Evolutionary conservation across 2,888 invertebrate species (phyloP), one percentile per base, ranked within the genome.

Genomic region (Horisme vitalbata): DNA sequence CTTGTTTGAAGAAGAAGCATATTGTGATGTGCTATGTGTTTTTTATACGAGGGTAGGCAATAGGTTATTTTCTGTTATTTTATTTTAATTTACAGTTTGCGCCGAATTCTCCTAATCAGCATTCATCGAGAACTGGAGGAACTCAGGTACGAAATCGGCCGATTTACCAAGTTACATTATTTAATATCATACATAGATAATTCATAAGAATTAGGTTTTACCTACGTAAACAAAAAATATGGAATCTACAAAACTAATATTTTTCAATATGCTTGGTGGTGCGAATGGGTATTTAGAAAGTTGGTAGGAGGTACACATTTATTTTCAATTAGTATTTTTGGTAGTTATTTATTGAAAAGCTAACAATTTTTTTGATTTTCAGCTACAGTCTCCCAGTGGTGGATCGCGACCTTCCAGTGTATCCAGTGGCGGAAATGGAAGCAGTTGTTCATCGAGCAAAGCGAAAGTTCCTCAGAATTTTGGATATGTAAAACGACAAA

Each of bases 401-500:
- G 72, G 79, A 13, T 82, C 88, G 4, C 77, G 88, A 0, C 88
- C 87, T 27, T 82, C 90, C 14, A 83, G 85, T 63, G 89, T 83
- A 8, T 81, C 90, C 4, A 85, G 85, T 35, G 91, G 91, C 49
- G 91, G 92, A 2, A 91, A 91, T 43, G 91, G 91, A 48, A 87
- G 90, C 57, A 79, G 64, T 44, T 90, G 91, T 66, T 91, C 91
- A 4, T 90, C 91, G 12, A 80, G 90, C 57, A 92, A 93, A 64
- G 92, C 93, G 24, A 96, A 95, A 78, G 95, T 95, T 8, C 95
- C 96, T 5, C 95, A 95, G 63, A 95, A 93, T 77, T 96, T 96
- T 68, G 96, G 96, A 37, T 96, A 96, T 75, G 94, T 95, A 31
- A 96, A 96, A 73, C 91, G 95, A 63, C 92, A 93, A 50, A 94